Conservation (phyloP, 2,888 invertebrate species). For the Athetis lepigone region DNA sequence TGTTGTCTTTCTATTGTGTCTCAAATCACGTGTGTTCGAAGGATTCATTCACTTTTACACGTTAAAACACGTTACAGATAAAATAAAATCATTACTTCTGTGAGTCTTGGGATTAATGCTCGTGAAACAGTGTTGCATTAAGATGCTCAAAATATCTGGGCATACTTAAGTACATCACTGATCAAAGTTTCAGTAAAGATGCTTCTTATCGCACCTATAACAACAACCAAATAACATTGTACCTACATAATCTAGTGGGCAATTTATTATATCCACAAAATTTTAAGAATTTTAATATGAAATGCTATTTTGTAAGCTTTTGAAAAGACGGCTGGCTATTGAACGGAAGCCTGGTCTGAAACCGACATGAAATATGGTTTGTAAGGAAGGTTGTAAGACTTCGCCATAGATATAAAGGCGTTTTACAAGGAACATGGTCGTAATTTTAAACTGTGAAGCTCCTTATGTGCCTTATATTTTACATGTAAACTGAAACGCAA, state of each 20-base stretch:
- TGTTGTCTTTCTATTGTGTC: too few relatives aligned
- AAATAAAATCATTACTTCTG: too few relatives aligned
- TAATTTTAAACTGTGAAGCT: neutral
- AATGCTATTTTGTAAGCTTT: conserved; percentile 34
- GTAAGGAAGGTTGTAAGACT: conserved; percentile 11
- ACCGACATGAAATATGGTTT: conserved; percentile 40
- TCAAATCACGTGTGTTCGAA: too few relatives aligned
- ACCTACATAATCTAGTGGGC: neutral
- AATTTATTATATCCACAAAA: conserved; percentile 32
- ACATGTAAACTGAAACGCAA: too few relatives aligned
- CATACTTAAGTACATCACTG: too few relatives aligned
- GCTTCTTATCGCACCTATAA: neutral
- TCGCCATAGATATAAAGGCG: conserved; percentile 11
- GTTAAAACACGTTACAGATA: too few relatives aligned
- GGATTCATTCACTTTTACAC: too few relatives aligned
- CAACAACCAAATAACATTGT: conserved; percentile 1
- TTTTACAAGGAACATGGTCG: conserved; percentile 4
- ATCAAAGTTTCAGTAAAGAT: neutral
- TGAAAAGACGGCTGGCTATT: conserved; percentile 25
- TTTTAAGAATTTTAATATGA: conserved; percentile 41
- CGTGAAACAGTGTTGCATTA: too few relatives aligned
- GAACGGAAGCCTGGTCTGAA: conserved; percentile 37
- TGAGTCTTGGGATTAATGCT: too few relatives aligned
- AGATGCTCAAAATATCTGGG: too few relatives aligned
- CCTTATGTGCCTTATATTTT: neutral